Base-by-base conservation (phyloP, 1,140 invertebrate species). In the Vanessa tameamea region DNA sequence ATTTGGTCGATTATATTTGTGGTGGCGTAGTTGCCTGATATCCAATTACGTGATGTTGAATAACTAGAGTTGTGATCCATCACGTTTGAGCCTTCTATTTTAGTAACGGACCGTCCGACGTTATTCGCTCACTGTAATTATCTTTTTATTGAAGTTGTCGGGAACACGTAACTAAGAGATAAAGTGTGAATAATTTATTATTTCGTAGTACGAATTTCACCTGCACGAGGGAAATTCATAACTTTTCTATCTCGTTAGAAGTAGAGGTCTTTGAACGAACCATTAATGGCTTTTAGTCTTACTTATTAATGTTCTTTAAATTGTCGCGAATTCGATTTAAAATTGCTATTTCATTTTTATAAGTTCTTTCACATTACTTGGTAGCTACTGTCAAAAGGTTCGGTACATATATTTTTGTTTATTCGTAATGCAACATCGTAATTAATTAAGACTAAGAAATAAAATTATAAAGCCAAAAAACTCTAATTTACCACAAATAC, bases 31-130 rank as follows among this genome's bases (percentile, higher is more conserved):
- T 77, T 57, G 65, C 57, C 48, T 15, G 70, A 69, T 69, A 69
- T 76, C 69, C 69, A 76, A 72, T 76, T 76, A 76, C 57, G 68
- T 64, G 68, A 76, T 68, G 50, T 47, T 72, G 69, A 65, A 72
- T 76, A 76, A 76, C 37, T 71, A 76, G 69, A 68, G 15, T 53
- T 47, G 65, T 72, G 75, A 72, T 72, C 69, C 69, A 76, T 76
- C 75, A 76, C 69, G 64, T 55, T 61, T 50, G 16, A 48, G 63
- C 63, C 63, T 64, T 48, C 47, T 64, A 63, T 71, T 71, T 70
- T 51, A 64, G 47, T 59, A 37, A 50, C 72, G 67, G 57, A 53
- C 63, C 63, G 69, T 31, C 64, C 69, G 63, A 47, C 31, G 47
- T 69, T 43, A 71, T 71, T 75, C 64, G 57, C 26, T 71, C 64